These are phyloP conservation scores for Arge pagana DNA, from an alignment of 2,888 invertebrate genomes.

Conservation along the genomic window DNA sequence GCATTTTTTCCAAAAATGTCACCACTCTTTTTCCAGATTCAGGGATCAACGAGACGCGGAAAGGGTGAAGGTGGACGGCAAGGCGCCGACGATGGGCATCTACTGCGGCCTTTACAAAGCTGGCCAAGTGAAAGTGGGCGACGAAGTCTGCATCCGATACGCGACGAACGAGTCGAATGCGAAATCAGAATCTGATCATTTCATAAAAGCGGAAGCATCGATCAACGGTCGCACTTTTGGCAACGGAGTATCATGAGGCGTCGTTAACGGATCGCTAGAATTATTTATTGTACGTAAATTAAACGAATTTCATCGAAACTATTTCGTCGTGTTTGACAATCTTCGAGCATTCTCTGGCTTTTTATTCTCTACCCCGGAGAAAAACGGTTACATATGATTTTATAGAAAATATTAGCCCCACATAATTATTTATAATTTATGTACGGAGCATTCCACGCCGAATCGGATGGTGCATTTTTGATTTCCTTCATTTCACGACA, in stretches of 20 bases:
- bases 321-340: no score
- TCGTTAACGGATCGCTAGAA: no score
- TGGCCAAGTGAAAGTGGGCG: constrained; percentile 60
- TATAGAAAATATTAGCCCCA: no score
- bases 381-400: no score
- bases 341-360: no score
- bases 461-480: no score
- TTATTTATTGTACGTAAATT: no score
- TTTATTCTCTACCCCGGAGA: no score
- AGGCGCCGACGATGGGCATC: constrained; percentile 60
- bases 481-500: no score
- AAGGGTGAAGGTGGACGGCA: constrained; percentile 43
- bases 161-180: neutral
- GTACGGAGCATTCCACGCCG: no score
- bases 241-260: constrained; percentile 3
- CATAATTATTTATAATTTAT: no score
- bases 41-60: constrained; percentile 37
- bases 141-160: constrained; percentile 58
- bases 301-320: no score
- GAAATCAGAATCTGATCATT: constrained; percentile 6
- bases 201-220: constrained; percentile 2
- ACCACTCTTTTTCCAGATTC: constrained; percentile 34
- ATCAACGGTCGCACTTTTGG: neutral
- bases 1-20: constrained; percentile 15
- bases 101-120: constrained; percentile 58